Percentiles rank a stretch among this genome's conserved stretches.
phyloP scores from a whole-genome alignment of 2,888 invertebrate species.

The Drosophila mimetica region DNA sequence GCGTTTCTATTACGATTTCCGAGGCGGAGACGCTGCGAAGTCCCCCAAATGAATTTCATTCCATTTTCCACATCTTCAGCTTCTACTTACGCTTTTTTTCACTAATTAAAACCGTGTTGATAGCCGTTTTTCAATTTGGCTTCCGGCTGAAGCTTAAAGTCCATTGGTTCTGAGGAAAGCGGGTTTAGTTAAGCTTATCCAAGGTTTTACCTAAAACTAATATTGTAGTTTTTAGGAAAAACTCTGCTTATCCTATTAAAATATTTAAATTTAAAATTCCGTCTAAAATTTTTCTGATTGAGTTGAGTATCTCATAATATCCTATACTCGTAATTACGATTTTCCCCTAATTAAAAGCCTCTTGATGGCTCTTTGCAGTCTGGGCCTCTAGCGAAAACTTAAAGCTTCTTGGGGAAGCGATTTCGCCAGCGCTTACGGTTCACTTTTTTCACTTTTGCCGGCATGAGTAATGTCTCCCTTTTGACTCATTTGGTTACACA shows the following conservation, averaged over 20 bases:
- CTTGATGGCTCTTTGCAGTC: conserved; percentile 53
- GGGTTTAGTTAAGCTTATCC: background rate
- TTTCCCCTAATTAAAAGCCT: conserved; percentile 65
- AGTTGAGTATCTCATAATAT: no score
- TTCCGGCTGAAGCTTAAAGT: conserved; percentile 45
- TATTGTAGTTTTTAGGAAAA: no score
- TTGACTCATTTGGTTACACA: conserved; percentile 74
- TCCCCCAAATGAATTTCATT: conserved; percentile 63
- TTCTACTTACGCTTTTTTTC: conserved; percentile 39
- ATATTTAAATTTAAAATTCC: no score
- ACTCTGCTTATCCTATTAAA: no score
- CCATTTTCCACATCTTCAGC: conserved; percentile 33
- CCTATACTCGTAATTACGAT: background rate
- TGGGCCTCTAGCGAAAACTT: conserved; percentile 28
- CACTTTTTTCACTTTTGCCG: conserved; percentile 34
- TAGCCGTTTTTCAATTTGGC: conserved; percentile 57
- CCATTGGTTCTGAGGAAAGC: conserved; percentile 16
- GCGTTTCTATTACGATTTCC: conserved; percentile 74
- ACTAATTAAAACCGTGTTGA: conserved; percentile 76
- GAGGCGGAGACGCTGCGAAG: conserved; percentile 21
- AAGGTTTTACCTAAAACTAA: no score
- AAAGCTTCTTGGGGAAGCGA: conserved; percentile 41
- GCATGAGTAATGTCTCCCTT: conserved; percentile 79
- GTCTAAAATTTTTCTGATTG: no score
- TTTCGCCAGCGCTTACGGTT: conserved; percentile 28